Evolutionary conservation across 2,888 invertebrate species (phyloP), one percentile per base, ranked within the genome.

Genomic region (Andricus quercusramuli): DNA sequence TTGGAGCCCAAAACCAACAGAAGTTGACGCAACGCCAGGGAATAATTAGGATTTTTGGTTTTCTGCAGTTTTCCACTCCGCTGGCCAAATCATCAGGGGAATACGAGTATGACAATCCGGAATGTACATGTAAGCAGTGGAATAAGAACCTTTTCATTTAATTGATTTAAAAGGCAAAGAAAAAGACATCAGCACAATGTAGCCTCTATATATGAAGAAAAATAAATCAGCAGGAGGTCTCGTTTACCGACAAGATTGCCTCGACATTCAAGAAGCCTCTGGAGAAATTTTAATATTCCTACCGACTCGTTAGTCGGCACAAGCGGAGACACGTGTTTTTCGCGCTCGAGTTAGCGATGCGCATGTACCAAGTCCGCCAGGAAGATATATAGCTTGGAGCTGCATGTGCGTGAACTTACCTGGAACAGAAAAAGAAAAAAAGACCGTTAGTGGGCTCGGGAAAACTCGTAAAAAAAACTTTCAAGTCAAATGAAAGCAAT

Each of bases 261-360:
- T 74, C 74, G 74, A 74, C 74, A 59, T 74, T 32, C 64, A 74
- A 74, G 74, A 56, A 74, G 74, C 74, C 74, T 74, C 56, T 74
- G 32, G 56, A 56, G 74, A 74, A 74, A 74, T 74, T 74, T 74
- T 74, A 74, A 74, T 74, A 74, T 74, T 74, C 74, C 74, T 74
- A 74, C 74, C 74, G 56, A 74, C 74, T 74, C 74, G 74, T 74
- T 74, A 74, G 74, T 56, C 56, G 74, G 51, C 74, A 74, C 51
- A 74, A 74, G 74, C 51, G 74, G 74, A 74, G 74, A 74, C 74
- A 74, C 56, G 56, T 74, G 74, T 74, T 74, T 74, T 74, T 74
- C 74, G 74, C 74, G 74, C 74, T 74, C 74, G 74, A 59, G 56
- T 74, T 74, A 74, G 74, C 74, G 74, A 51, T 74, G 74, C 74